These are phyloP conservation scores for Coreius guichenoti DNA, from an alignment of 2,797 vertebrate genomes.

Conservation along the genomic window DNA sequence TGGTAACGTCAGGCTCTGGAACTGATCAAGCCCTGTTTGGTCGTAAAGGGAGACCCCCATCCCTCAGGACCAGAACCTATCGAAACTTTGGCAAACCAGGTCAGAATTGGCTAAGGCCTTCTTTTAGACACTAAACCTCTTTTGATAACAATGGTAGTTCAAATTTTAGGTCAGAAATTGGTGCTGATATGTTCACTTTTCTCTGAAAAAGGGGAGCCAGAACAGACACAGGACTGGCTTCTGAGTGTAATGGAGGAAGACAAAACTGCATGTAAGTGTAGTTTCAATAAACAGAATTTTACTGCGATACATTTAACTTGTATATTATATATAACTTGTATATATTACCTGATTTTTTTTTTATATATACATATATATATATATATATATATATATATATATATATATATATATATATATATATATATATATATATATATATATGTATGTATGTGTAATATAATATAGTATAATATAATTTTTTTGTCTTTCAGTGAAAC, in stretches of 20 bases:
- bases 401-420: too few species aligned
- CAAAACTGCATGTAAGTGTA: constrained; percentile 60
- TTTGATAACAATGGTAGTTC: not conserved
- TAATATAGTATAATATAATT: too few species aligned
- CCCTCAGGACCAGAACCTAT: constrained; percentile 58
- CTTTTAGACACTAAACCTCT: not conserved
- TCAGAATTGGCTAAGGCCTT: not conserved
- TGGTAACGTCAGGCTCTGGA: constrained; percentile 44
- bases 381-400: not conserved
- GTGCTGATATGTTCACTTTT: not conserved
- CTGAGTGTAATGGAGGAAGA: constrained; percentile 64
- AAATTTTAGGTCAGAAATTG: not conserved
- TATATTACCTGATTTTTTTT: not conserved
- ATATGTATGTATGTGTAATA: not conserved
- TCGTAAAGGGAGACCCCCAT: constrained; percentile 31
- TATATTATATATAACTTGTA: not conserved
- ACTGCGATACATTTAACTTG: not conserved
- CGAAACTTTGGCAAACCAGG: constrained; percentile 53
- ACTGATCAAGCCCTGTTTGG: not conserved
- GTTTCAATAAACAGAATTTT: not conserved
- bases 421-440: not conserved
- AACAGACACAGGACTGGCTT: constrained; percentile 57
- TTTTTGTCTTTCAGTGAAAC: constrained; percentile 52
- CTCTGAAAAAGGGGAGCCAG: constrained; percentile 30
- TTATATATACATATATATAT: too few species aligned